Evolutionary conservation across 1,140 invertebrate species (phyloP).

Genomic region (Ditylenchus dipsaci): DNA sequence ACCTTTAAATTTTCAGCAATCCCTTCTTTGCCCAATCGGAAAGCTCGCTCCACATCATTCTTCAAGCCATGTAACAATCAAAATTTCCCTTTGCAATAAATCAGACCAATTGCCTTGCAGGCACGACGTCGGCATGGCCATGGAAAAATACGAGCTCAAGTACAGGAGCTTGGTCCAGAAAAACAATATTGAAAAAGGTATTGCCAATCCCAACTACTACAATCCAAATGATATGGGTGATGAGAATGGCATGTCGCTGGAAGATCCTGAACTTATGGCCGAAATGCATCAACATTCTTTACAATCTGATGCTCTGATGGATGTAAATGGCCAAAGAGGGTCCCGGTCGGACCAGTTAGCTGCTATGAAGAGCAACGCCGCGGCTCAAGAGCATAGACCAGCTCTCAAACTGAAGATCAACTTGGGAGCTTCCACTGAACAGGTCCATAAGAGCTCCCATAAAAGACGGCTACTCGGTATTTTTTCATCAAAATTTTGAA

Average conservation of each 20-base stretch:
- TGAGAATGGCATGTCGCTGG: background rate
- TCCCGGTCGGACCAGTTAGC: background rate
- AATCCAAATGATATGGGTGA: background rate
- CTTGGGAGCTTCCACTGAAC: background rate
- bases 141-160: slow-evolving; percentile 39
- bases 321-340: background rate
- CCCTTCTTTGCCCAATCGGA: slow-evolving; percentile 61
- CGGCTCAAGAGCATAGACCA: slow-evolving; percentile 16
- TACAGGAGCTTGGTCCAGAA: slow-evolving; percentile 33
- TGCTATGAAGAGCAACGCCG: slow-evolving; percentile 1
- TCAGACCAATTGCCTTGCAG: slow-evolving; percentile 23
- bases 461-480: slow-evolving; percentile 11
- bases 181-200: slow-evolving; percentile 1
- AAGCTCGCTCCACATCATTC: slow-evolving; percentile 63
- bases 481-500: background rate
- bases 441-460: background rate
- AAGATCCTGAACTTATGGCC: slow-evolving; percentile 22
- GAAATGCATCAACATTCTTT: slow-evolving; percentile 3
- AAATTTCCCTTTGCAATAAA: slow-evolving; percentile 11
- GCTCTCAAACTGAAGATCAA: slow-evolving; percentile 33
- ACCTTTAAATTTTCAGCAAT: slow-evolving; percentile 37
- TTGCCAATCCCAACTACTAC: background rate
- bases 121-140: slow-evolving; percentile 22
- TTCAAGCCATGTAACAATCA: slow-evolving; percentile 62
- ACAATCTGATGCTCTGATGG: background rate